These are phyloP conservation scores for Puffinus mauretanicus DNA, from an alignment of 2,113 vertebrate genomes.

Conservation along the genomic window DNA sequence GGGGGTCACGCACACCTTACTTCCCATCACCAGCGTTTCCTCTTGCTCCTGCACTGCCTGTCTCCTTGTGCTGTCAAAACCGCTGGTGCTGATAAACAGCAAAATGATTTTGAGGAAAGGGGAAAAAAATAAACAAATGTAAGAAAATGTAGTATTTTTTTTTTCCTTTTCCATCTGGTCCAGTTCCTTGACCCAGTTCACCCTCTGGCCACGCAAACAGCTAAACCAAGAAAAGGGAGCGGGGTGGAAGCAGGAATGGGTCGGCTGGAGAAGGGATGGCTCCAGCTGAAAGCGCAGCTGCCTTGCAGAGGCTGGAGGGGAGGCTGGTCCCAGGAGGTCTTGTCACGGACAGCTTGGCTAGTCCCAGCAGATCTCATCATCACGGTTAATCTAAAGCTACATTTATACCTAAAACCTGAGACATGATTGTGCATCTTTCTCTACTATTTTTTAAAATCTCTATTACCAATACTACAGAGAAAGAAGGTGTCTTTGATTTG, in stretches of 20 bases:
- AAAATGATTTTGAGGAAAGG: neutral
- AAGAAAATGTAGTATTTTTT: neutral
- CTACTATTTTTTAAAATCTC: neutral
- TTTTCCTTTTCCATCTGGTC: neutral
- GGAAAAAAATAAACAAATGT: neutral
- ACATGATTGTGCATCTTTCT: neutral
- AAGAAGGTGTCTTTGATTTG: neutral
- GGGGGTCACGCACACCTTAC: neutral
- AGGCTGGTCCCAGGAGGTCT: neutral
- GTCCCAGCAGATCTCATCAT: neutral
- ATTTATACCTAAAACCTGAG: neutral
- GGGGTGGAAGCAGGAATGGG: neutral
- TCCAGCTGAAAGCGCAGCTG: neutral
- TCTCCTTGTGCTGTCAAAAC: neutral
- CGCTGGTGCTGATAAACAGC: neutral
- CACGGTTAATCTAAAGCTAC: neutral
- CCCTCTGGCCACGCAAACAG: neutral
- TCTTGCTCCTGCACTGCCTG: neutral
- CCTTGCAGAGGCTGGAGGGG: neutral
- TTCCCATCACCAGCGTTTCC: neutral
- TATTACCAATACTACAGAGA: neutral
- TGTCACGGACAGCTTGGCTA: fast-evolving
- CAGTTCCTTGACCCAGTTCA: neutral
- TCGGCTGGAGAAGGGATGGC: neutral
- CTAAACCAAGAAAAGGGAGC: neutral